Percentiles rank a stretch among this genome's conserved stretches.
These are phyloP conservation scores for Siphamia tubifer DNA, from an alignment of 2,113 vertebrate species.

Conservation along the genomic window DNA sequence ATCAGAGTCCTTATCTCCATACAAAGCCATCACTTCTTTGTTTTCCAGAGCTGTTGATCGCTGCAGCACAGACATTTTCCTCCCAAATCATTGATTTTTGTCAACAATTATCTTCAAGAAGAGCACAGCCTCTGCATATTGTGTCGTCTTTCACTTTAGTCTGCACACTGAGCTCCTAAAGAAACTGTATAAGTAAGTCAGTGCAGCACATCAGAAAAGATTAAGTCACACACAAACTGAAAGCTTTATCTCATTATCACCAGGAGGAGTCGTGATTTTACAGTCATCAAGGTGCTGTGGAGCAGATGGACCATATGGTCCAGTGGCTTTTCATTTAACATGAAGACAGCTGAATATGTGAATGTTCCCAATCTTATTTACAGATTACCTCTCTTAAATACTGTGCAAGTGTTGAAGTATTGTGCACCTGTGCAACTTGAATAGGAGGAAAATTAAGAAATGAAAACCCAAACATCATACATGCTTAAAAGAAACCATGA, in stretches of 20 bases:
- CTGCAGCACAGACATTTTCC: slow-evolving; percentile 15
- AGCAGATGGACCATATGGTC: slow-evolving; percentile 62
- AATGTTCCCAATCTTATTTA: slow-evolving; percentile 57
- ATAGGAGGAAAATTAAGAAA: background rate
- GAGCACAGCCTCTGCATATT: background rate
- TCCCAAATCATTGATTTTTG: background rate
- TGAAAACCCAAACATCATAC: background rate
- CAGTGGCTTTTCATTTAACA: slow-evolving; percentile 41
- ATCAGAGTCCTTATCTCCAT: slow-evolving; percentile 54
- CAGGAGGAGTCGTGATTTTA: slow-evolving; percentile 13
- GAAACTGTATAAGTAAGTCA: background rate
- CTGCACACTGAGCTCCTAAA: slow-evolving; percentile 24
- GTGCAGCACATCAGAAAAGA: slow-evolving; percentile 6
- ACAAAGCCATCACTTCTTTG: slow-evolving; percentile 51
- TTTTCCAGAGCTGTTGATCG: slow-evolving; percentile 36
- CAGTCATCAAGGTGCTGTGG: background rate
- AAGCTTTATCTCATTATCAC: slow-evolving; percentile 60
- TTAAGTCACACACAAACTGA: slow-evolving; percentile 8
- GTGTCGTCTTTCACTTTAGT: background rate
- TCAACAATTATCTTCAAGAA: background rate
- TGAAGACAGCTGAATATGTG: slow-evolving; percentile 31
- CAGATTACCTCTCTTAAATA: slow-evolving; percentile 57
- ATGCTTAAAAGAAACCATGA: background rate
- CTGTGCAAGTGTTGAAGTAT: background rate
- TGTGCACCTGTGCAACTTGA: slow-evolving; percentile 25